Evolutionary conservation across 2,888 invertebrate species (phyloP).

Genomic region (Melikaiella ostensackeni): DNA sequence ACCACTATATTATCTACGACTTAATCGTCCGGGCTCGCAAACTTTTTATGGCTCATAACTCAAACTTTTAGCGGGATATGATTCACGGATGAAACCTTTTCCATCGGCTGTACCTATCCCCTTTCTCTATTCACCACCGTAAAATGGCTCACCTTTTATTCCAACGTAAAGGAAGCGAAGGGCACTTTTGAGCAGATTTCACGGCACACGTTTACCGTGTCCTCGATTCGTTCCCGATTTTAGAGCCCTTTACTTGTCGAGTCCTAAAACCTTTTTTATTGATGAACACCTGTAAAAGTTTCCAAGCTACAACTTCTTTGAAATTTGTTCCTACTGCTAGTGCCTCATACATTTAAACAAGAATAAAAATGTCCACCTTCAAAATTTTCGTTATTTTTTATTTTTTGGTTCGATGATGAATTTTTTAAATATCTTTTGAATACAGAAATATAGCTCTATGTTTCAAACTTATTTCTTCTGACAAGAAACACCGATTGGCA

Average conservation of each 20-base stretch:
- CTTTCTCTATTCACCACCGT: background rate
- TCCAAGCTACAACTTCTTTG: background rate
- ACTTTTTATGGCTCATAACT: slow-evolving; percentile 71
- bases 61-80: slow-evolving; percentile 65
- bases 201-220: background rate
- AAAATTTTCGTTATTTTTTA: too few species aligned
- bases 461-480: too few species aligned
- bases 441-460: too few species aligned
- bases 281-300: fast-evolving
- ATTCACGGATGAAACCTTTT: slow-evolving; percentile 51
- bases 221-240: background rate
- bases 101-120: background rate
- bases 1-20: slow-evolving; percentile 34
- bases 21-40: slow-evolving; percentile 69
- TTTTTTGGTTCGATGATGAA: too few species aligned
- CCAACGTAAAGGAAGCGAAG: background rate
- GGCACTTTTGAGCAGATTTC: background rate
- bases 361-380: too few species aligned
- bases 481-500: too few species aligned
- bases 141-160: background rate
- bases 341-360: too few species aligned
- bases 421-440: too few species aligned
- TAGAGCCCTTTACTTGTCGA: background rate
- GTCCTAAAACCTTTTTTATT: background rate
- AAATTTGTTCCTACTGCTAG: background rate